phyloP scores from a whole-genome alignment of 2,888 invertebrate genomes.

The Dendrolimus houi region DNA sequence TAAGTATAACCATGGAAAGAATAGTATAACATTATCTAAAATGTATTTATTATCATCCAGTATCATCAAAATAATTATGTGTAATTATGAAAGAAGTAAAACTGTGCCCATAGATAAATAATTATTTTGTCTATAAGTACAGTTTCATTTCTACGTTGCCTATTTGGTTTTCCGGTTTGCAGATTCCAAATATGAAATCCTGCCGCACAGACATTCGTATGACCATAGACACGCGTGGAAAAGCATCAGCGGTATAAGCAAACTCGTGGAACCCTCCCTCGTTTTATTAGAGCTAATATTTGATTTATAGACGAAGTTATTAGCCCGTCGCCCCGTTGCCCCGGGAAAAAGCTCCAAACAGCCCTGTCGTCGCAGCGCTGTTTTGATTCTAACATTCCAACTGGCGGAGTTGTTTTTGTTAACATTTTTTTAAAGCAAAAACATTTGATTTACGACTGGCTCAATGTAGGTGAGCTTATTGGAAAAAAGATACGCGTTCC shows the following conservation, averaged over 20 bases:
- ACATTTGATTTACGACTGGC: constrained; percentile 3
- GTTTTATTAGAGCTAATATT: constrained; percentile 48
- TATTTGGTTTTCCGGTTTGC: not conserved
- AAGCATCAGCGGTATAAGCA: constrained; percentile 27
- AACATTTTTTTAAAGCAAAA: constrained; percentile 9
- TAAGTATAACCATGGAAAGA: too few relatives aligned
- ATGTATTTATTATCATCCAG: too few relatives aligned
- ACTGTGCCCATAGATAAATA: too few relatives aligned
- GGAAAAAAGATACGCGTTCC: not conserved
- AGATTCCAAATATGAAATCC: not conserved
- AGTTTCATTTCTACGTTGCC: not conserved
- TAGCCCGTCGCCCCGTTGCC: constrained; percentile 20
- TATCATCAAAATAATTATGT: too few relatives aligned
- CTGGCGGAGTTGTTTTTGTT: constrained; percentile 15
- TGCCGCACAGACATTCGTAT: constrained; percentile 2
- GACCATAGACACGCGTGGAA: constrained; percentile 12
- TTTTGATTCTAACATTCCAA: constrained; percentile 3
- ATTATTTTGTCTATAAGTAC: too few relatives aligned
- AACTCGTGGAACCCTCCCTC: constrained; percentile 27
- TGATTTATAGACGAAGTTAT: constrained; percentile 47
- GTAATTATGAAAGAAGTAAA: too few relatives aligned
- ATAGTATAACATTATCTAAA: too few relatives aligned
- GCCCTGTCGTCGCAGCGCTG: constrained; percentile 12
- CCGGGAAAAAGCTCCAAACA: constrained; percentile 18
- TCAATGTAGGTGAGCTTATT: not conserved